Evolutionary conservation across 1,140 invertebrate genomes (phyloP), one percentile per base, ranked within the genome.

Genomic region (Dryas iulia): DNA sequence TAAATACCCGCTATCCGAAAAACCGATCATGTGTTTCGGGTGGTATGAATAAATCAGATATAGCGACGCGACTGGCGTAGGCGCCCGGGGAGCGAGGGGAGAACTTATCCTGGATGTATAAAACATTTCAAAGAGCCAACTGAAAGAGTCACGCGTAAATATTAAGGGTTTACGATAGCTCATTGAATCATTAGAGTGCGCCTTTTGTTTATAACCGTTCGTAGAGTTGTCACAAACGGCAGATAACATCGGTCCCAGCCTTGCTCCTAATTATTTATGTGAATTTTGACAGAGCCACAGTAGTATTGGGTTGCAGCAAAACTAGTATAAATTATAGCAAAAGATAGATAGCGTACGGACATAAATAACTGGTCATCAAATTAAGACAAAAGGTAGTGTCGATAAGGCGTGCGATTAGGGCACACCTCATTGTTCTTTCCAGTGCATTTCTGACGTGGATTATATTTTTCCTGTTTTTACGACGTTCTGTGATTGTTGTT

Each of bases 21-120:
- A 88, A 84, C 77, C 79, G 82, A 85, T 86, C 84, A 87, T 87
- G 81, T 86, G 84, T 87, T 84, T 84, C 80, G 82, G 88, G 82
- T 84, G 84, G 79, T 86, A 85, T 90, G 83, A 89, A 90, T 90
- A 89, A 90, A 90, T 90, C 83, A 90, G 88, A 85, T 81, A 83
- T 85, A 85, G 82, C 78, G 81, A 71, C 76, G 81, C 72, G 81
- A 80, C 74, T 76, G 79, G 78, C 79, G 80, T 79, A 81, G 82
- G 82, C 83, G 86, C 82, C 79, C 74, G 68, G 80, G 81, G 83
- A 81, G 61, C 65, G 76, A 75, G 83, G 72, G 75, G 74, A 72
- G 58, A 59, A 66, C 53, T 59, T 75, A 76, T 76, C 72, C 76
- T 75, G 72, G 74, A 79, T 81, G 79, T 87, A 83, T 90, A 83